Conservation (phyloP, 2,888 invertebrate species). For the Dicranocentrus wangi region DNA sequence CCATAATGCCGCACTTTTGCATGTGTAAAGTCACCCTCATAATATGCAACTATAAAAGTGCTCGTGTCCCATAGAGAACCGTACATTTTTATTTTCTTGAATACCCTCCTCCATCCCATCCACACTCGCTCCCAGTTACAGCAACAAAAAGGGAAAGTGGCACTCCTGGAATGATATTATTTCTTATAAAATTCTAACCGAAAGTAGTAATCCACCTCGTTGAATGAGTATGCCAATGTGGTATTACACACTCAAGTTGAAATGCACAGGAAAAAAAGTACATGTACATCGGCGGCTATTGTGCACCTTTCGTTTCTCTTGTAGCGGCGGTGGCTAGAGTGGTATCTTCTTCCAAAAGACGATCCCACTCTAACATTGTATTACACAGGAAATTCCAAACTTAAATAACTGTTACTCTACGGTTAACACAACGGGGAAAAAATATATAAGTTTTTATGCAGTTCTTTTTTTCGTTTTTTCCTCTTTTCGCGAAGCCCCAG, state of each 20-base stretch:
- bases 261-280: too few species aligned
- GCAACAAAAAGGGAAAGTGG: constrained; percentile 2
- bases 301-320: not conserved
- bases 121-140: too few species aligned
- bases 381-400: not conserved
- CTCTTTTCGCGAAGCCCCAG: too few species aligned
- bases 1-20: not conserved
- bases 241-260: too few species aligned
- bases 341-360: too few species aligned
- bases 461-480: constrained; percentile 2
- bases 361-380: too few species aligned
- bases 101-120: too few species aligned
- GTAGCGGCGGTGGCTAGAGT: too few species aligned
- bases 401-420: not conserved
- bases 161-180: not conserved
- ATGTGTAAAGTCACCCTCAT: constrained; percentile 10
- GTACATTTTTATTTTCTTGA: not conserved
- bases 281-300: not conserved
- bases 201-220: too few species aligned
- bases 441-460: constrained; percentile 17
- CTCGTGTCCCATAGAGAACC: not conserved
- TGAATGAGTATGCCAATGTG: too few species aligned
- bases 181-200: not conserved
- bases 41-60: not conserved
- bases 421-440: not conserved